Base-by-base conservation (phyloP, 2,888 invertebrate genomes). In the Thera obeliscata region DNA sequence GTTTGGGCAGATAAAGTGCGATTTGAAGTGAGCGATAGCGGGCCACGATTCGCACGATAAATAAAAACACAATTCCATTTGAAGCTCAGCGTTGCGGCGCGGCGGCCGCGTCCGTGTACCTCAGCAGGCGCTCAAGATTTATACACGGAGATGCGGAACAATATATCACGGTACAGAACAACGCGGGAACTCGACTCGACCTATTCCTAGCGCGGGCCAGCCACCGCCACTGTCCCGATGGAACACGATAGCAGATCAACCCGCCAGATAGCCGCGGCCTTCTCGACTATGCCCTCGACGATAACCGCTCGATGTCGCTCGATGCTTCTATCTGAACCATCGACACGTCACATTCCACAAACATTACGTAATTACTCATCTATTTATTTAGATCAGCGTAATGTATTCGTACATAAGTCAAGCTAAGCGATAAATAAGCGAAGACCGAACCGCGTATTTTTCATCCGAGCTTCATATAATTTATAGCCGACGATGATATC, bases 51-150 rank as follows among this genome's bases (percentile, higher is more conserved):
- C 91, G 90, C 90, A 91, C 92, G 91, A 93, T 93, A 93, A 93
- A 93, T 93, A 93, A 93, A 93, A 93, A 93, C 88, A 93, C 91
- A 92, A 93, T 93, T 92, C 93, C 91, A 92, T 92, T 92, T 91
- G 91, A 91, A 88, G 90, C 90, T 83, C 84, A 85, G 83, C 82
- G 88, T 85, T 88, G 90, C 84, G 87, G 88, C 84, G 87, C 89
- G 84, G 87, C 89, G 88, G 87, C 88, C 86, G 84, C 84, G 91
- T 89, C 89, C 93, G 89, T 93, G 93, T 93, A 92, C 93, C 93
- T 91, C 93, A 93, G 93, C 93, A 90, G 93, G 93, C 91, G 91
- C 87, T 88, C 92, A 88, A 91, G 93, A 93, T 93, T 93, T 93
- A 93, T 93, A 91, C 85, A 88, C 85, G 84, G 88, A 91, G 92